phyloP scores from a whole-genome alignment of 1,140 invertebrate species.

The Protaetia brevitarsis region DNA sequence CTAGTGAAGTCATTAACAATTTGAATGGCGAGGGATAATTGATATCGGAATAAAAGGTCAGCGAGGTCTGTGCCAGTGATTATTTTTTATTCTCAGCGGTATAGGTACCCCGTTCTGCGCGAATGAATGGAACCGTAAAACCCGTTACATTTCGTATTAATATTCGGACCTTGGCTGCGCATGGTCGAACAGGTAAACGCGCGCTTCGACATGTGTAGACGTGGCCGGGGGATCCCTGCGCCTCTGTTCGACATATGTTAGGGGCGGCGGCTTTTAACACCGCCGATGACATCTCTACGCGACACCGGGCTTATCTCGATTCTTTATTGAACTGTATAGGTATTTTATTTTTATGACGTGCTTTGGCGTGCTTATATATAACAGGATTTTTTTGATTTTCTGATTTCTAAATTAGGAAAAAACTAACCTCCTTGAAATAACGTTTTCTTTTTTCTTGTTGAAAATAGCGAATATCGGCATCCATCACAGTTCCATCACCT shows the following conservation, averaged over 20 bases:
- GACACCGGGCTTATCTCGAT: not conserved
- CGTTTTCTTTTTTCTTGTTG: too few species aligned
- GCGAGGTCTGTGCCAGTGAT: constrained; percentile 13
- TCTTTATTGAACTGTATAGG: too few species aligned
- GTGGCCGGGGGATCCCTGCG: not conserved
- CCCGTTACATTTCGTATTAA: constrained; percentile 23
- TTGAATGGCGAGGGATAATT: constrained; percentile 19
- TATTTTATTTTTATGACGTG: too few species aligned
- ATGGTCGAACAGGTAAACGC: constrained; percentile 3
- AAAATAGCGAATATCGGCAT: too few species aligned
- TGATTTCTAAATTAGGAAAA: too few species aligned
- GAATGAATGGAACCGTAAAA: constrained; percentile 21
- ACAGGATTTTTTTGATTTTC: too few species aligned
- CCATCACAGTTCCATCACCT: too few species aligned
- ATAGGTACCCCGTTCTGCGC: not conserved
- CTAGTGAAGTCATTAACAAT: constrained; percentile 16
- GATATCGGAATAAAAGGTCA: constrained; percentile 22
- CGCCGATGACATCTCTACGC: constrained; percentile 19
- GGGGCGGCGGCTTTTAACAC: not conserved
- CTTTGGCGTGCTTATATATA: too few species aligned
- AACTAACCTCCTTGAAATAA: too few species aligned
- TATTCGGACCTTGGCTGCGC: not conserved
- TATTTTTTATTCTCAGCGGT: constrained; percentile 22
- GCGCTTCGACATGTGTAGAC: not conserved
- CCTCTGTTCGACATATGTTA: constrained; percentile 20